Percentiles rank a stretch among this genome's conserved stretches.
These are phyloP conservation scores for Mus spretus DNA, from an alignment of 2,797 vertebrate genomes.

Conservation along the genomic window DNA sequence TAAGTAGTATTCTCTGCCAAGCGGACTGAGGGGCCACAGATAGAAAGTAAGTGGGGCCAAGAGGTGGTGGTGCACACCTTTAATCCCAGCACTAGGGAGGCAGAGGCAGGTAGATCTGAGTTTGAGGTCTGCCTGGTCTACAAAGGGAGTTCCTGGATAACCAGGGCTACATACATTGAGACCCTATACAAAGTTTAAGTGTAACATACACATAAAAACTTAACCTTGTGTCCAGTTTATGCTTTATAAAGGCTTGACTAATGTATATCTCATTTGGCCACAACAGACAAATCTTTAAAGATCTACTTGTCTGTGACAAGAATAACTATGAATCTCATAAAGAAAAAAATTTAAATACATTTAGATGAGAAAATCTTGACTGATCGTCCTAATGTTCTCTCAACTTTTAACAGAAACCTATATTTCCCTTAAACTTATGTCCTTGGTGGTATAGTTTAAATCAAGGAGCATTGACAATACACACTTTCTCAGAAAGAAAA, in stretches of 20 bases:
- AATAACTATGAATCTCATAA: conserved; percentile 26
- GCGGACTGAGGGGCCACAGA: background rate
- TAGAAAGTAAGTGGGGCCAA: background rate
- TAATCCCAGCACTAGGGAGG: background rate
- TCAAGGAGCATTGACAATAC: conserved; percentile 22
- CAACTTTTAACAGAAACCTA: conserved; percentile 24
- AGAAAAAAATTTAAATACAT: conserved; percentile 29
- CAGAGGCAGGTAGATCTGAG: background rate
- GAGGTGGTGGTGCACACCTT: background rate
- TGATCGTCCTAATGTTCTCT: conserved; percentile 52
- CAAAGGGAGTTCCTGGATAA: background rate
- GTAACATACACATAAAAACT: background rate
- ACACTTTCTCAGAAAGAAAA: conserved; percentile 31
- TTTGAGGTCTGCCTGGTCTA: background rate
- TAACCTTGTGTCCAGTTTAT: background rate
- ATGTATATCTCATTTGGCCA: background rate
- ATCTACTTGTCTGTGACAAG: background rate
- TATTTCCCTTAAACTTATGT: background rate
- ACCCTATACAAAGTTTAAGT: background rate
- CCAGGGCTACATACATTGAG: background rate
- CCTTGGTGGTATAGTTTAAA: conserved; percentile 7
- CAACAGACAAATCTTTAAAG: background rate
- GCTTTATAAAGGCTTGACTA: conserved; percentile 40
- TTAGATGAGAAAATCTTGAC: conserved; percentile 11
- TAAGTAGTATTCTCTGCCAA: background rate